Base-by-base conservation (phyloP, 2,888 invertebrate species). In the Pilophorus perplexus region DNA sequence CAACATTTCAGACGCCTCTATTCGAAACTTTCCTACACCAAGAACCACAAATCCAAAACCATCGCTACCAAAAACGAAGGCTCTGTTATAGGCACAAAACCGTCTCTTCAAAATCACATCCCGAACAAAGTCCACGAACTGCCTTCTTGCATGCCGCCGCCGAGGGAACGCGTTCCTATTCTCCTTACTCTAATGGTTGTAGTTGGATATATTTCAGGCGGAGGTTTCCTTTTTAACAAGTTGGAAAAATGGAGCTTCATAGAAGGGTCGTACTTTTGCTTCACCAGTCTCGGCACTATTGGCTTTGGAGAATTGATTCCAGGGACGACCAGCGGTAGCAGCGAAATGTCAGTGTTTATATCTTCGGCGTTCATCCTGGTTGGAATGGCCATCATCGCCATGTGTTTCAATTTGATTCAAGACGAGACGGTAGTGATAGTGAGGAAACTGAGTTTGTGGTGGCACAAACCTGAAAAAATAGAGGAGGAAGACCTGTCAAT, bases 221-320 rank as follows among this genome's bases (percentile, higher is more conserved):
- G 97, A 12, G 90, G 95, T 0, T 80, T 91, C 68, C 82, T 97
- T 71, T 98, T 98, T 78, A 88, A 90, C 69, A 83, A 88, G 62
- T 88, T 95, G 75, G 97, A 97, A 77, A 85, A 86, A 72, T 98
- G 97, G 98, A 87, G 86, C 68, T 83, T 91, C 40, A 80, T 95
- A 60, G 95, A 95, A 75, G 93, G 94, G 66, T 81, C 81, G 70
- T 83, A 78, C 74, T 83, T 83, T 74, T 82, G 81, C 71, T 83
- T 83, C 74, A 81, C 83, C 69, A 81, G 76, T 64, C 71, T 77
- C 67, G 89, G 90, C 22, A 91, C 90, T 10, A 90, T 91, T 71
- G 90, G 91, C 1, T 90, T 91, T 74, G 91, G 91, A 0, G 87
- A 90, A 74, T 77, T 90, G 71, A 82, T 86, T 64, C 91, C 91